Evolutionary conservation across 2,888 invertebrate genomes (phyloP).

Genomic region (Patella caerulea): DNA sequence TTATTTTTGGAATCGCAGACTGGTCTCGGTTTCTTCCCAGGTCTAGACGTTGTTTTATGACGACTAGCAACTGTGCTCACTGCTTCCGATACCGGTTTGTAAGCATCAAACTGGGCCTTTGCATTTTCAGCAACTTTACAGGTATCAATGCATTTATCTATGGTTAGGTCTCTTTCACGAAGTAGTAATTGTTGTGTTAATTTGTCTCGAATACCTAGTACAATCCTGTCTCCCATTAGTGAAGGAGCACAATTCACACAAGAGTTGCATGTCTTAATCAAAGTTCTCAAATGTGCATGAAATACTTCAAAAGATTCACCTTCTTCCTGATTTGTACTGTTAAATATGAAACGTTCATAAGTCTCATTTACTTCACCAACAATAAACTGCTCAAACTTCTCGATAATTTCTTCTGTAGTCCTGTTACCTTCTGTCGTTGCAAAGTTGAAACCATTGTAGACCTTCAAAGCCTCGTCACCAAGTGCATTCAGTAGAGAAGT

Average conservation of each 20-base stretch:
- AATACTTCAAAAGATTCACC: constrained; percentile 30
- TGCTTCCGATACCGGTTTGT: neutral
- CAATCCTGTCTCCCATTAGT: constrained; percentile 27
- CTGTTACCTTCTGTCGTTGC: constrained; percentile 18
- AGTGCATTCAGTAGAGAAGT: neutral
- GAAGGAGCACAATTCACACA: constrained; percentile 12
- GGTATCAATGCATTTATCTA: constrained; percentile 26
- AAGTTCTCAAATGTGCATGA: constrained; percentile 18
- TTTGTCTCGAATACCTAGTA: constrained; percentile 30
- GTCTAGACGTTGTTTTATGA: too few species aligned
- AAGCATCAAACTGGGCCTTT: constrained; percentile 11
- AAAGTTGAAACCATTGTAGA: constrained; percentile 22
- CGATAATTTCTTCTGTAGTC: constrained; percentile 18
- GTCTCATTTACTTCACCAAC: constrained; percentile 31
- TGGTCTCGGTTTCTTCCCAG: too few species aligned
- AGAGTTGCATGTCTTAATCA: constrained; percentile 32
- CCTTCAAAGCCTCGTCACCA: constrained; percentile 20
- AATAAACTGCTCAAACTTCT: constrained; percentile 27
- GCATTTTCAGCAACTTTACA: constrained; percentile 28
- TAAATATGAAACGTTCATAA: constrained; percentile 33
- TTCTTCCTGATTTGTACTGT: constrained; percentile 25
- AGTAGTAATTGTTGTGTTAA: constrained; percentile 20
- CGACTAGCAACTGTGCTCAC: too few species aligned
- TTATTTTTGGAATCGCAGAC: too few species aligned
- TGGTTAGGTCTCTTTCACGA: constrained; percentile 21